Evolutionary conservation across 35 echinoderm and acorn worm genomes (phyloP), one percentile per base, ranked within the genome.

Genomic region (Nesometra sesokonis): DNA sequence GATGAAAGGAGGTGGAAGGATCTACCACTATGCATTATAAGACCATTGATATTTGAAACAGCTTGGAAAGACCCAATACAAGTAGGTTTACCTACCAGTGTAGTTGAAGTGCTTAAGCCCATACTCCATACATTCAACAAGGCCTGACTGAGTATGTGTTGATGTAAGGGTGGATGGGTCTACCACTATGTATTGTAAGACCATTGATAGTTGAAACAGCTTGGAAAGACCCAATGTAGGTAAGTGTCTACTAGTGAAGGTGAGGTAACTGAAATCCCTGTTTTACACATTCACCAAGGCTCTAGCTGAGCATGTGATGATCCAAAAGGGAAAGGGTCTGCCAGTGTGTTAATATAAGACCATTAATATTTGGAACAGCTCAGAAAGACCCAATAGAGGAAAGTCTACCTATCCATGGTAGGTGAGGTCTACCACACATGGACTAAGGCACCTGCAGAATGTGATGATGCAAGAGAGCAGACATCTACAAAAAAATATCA

Each of bases 381-480:
- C 94, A 92, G 95, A 97, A 97, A 78, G 95, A 97, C 32, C 95
- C 95, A 0, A 80, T 97, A 29, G 92, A 91, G 32, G 94, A 93
- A 81, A 86, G 89, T 88, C n/a, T n/a, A n/a, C n/a, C n/a, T n/a
- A n/a, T n/a, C n/a, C n/a, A n/a, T n/a, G n/a, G n/a, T n/a, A n/a
- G n/a, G n/a, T n/a, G n/a, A n/a, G n/a, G n/a, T n/a, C n/a, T n/a
- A n/a, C n/a, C n/a, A n/a, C n/a, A n/a, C n/a, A n/a, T n/a, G n/a
- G n/a, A n/a, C n/a, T n/a, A n/a, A n/a, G n/a, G n/a, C n/a, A n/a
- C n/a, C n/a, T n/a, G n/a, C n/a, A n/a, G n/a, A n/a, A n/a, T n/a
- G n/a, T n/a, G n/a, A n/a, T n/a, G n/a, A n/a, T n/a, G n/a, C n/a
- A n/a, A n/a, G n/a, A n/a, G n/a, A n/a, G n/a, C n/a, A n/a, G n/a